Percentiles rank a stretch among this genome's conserved stretches.
Evolutionary conservation across 2,797 vertebrate species (phyloP).

Genomic region (Karalla daura): DNA sequence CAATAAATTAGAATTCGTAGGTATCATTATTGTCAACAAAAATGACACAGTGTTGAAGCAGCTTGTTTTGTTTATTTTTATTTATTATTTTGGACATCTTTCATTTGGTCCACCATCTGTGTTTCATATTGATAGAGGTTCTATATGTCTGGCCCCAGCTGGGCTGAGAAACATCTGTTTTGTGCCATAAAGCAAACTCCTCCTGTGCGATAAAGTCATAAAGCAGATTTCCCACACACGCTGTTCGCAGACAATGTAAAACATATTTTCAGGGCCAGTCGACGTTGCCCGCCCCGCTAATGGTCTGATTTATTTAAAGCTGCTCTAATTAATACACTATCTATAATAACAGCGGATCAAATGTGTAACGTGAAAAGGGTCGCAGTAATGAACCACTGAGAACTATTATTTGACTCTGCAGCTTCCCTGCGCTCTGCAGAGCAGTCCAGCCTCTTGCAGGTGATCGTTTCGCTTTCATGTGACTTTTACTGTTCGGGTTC

Average conservation of each 20-base stretch:
- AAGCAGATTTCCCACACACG: conserved; percentile 37
- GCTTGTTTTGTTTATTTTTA: not conserved
- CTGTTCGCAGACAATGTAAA: conserved; percentile 29
- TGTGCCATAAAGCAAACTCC: conserved; percentile 36
- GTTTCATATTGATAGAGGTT: conserved; percentile 31
- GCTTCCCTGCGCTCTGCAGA: not conserved
- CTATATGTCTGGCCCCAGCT: conserved; percentile 2
- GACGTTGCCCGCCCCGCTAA: conserved; percentile 15
- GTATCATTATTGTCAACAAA: conserved; percentile 10
- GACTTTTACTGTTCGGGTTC: not conserved
- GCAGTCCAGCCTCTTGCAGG: not conserved
- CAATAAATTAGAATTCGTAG: not conserved
- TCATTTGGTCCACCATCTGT: conserved; percentile 33
- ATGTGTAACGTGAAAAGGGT: not conserved
- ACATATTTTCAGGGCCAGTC: conserved; percentile 21
- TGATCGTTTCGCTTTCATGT: not conserved
- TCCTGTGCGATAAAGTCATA: conserved; percentile 28
- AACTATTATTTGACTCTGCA: not conserved
- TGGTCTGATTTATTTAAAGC: conserved; percentile 9
- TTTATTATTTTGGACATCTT: not conserved
- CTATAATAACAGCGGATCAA: conserved; percentile 7
- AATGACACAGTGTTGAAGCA: conserved; percentile 10
- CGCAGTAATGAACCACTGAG: not conserved
- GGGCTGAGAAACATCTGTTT: conserved; percentile 51
- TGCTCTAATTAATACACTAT: not conserved